Conservation (phyloP, 2,113 vertebrate species). For the Rynchops niger region DNA sequence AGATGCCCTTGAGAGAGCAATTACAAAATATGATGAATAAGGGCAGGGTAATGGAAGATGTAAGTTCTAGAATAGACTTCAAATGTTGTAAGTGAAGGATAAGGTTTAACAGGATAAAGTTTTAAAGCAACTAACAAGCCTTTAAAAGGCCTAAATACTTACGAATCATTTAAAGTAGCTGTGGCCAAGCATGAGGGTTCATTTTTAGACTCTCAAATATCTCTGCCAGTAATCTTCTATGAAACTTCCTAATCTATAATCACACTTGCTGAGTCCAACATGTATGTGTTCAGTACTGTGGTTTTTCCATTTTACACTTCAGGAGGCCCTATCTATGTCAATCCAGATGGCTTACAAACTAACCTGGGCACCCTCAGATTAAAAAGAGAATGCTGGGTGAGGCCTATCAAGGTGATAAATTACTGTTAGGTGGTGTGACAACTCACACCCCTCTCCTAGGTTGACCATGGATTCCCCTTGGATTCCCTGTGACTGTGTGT, state of each 20-base stretch:
- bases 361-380: not conserved
- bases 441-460: not conserved
- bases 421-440: not conserved
- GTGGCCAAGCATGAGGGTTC: not conserved
- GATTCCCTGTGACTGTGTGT: fast-evolving
- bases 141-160: not conserved
- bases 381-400: not conserved
- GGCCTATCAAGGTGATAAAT: not conserved
- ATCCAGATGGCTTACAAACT: not conserved
- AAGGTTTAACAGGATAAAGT: not conserved
- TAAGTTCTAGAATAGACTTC: not conserved
- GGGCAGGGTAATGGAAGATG: not conserved
- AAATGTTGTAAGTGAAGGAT: not conserved
- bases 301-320: not conserved
- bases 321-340: not conserved
- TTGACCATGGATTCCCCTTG: not conserved
- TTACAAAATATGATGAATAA: not conserved
- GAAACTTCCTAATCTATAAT: not conserved
- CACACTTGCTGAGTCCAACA: not conserved
- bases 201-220: not conserved
- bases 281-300: not conserved
- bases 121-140: not conserved
- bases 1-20: not conserved
- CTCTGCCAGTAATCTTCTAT: not conserved
- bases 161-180: not conserved